phyloP scores from a whole-genome alignment of 2,888 invertebrate genomes.

The Microctonus aethiopoides region DNA sequence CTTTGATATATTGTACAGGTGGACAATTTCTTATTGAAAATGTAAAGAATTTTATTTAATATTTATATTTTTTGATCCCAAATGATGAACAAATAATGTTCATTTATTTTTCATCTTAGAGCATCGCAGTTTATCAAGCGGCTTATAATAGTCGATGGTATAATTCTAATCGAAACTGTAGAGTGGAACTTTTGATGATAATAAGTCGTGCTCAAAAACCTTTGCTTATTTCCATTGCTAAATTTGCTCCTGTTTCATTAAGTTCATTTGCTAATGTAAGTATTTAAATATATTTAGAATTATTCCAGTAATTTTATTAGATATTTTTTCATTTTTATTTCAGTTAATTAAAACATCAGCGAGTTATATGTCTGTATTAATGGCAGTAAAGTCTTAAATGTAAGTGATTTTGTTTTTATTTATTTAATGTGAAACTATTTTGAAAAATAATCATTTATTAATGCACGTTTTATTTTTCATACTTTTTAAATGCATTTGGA shows the following conservation, averaged over 20 bases:
- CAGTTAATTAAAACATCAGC: background rate
- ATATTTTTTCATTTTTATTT: background rate
- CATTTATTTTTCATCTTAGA: constrained; percentile 16
- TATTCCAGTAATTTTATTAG: background rate
- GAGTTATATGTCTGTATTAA: background rate
- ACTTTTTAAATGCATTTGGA: background rate
- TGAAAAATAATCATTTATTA: too few relatives aligned
- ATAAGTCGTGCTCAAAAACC: constrained; percentile 28
- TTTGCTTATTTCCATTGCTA: constrained; percentile 26
- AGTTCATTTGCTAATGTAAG: constrained; percentile 29
- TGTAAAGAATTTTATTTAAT: background rate
- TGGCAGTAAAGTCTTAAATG: background rate
- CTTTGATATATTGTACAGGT: constrained; percentile 26
- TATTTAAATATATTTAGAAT: background rate
- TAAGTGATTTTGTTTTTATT: too few relatives aligned
- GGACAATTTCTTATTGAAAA: constrained; percentile 21
- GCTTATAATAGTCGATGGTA: constrained; percentile 29
- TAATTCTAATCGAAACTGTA: constrained; percentile 20
- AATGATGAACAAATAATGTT: too few relatives aligned
- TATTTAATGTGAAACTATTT: too few relatives aligned
- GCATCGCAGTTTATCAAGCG: constrained; percentile 23
- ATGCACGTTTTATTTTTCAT: background rate
- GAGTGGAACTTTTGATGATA: constrained; percentile 23
- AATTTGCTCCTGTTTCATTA: constrained; percentile 26
- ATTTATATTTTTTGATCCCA: too few relatives aligned